Percentiles rank a stretch among this genome's conserved stretches.
Conservation (phyloP, 2,797 vertebrate species). For the Xiphorhynchus erythropygius region DNA sequence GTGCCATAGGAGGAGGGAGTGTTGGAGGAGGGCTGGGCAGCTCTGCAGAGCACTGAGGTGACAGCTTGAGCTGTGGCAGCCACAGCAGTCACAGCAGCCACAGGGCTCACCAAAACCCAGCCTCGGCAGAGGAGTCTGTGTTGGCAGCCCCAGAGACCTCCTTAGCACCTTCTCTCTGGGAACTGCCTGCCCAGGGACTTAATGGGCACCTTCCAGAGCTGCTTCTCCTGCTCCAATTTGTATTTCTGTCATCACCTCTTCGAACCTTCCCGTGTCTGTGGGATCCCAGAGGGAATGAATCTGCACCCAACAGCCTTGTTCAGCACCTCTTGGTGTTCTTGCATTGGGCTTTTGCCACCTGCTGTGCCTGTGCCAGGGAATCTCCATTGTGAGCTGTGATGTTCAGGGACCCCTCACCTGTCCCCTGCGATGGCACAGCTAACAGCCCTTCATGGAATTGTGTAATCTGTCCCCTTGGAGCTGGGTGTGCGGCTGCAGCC, state of each 20-base stretch:
- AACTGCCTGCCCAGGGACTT: fast-evolving
- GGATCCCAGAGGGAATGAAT: not conserved
- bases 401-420: not conserved
- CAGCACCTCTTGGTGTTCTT: fast-evolving
- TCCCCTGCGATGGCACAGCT: fast-evolving
- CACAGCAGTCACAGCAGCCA: too few species aligned
- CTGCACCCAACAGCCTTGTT: not conserved
- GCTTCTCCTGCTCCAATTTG: not conserved
- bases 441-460: not conserved
- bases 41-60: fast-evolving
- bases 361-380: not conserved
- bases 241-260: not conserved
- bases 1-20: fast-evolving
- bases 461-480: too few species aligned
- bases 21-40: not conserved
- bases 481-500: not conserved
- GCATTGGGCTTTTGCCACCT: not conserved
- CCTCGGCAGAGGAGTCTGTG: too few species aligned
- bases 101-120: fast-evolving
- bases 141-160: not conserved
- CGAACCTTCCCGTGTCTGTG: not conserved
- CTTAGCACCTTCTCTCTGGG: fast-evolving
- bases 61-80: not conserved
- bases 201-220: not conserved
- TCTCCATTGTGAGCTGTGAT: not conserved